A percentile compares a stretch with the other conserved stretches of the same genome.
These are phyloP conservation scores for Gnathonemus longibarbis DNA, from an alignment of 2,113 vertebrate genomes.

Conservation along the genomic window DNA sequence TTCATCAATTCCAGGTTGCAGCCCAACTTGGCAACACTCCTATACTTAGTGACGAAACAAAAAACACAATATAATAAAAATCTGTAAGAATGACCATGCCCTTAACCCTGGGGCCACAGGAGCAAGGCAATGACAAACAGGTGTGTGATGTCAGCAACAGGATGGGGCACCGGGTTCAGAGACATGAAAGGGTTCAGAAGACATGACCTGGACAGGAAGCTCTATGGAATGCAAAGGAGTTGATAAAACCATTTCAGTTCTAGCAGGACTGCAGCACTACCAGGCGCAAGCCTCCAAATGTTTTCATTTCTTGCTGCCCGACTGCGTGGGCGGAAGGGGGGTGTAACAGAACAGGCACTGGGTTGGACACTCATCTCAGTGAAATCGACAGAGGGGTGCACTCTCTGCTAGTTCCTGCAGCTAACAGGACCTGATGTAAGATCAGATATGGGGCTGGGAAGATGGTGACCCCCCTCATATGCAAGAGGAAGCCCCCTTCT, in stretches of 20 bases:
- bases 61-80: slow-evolving; percentile 23
- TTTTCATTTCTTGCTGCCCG: slow-evolving; percentile 34
- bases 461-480: slow-evolving; percentile 33
- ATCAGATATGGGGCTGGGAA: slow-evolving; percentile 58
- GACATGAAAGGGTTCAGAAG: slow-evolving; percentile 25
- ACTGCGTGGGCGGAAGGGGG: slow-evolving; percentile 26
- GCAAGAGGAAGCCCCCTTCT: slow-evolving; percentile 44
- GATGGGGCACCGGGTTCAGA: slow-evolving; percentile 13
- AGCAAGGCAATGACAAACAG: slow-evolving; percentile 27
- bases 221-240: slow-evolving; percentile 27
- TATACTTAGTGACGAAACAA: slow-evolving; percentile 37
- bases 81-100: slow-evolving; percentile 1
- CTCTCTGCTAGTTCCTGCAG: slow-evolving; percentile 1
- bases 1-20: slow-evolving; percentile 41
- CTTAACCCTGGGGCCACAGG: background rate
- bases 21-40: slow-evolving; percentile 13
- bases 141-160: slow-evolving; percentile 30
- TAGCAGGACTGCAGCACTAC: slow-evolving; percentile 14
- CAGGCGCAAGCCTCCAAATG: slow-evolving; percentile 19
- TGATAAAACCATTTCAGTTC: slow-evolving; percentile 33
- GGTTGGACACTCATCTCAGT: background rate
- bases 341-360: background rate
- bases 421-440: slow-evolving; percentile 56
- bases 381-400: background rate
- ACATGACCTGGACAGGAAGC: slow-evolving; percentile 32